Evolutionary conservation across 2,797 vertebrate genomes (phyloP), one percentile per base, ranked within the genome.

Genomic region (Enteromius trimaculatus): DNA sequence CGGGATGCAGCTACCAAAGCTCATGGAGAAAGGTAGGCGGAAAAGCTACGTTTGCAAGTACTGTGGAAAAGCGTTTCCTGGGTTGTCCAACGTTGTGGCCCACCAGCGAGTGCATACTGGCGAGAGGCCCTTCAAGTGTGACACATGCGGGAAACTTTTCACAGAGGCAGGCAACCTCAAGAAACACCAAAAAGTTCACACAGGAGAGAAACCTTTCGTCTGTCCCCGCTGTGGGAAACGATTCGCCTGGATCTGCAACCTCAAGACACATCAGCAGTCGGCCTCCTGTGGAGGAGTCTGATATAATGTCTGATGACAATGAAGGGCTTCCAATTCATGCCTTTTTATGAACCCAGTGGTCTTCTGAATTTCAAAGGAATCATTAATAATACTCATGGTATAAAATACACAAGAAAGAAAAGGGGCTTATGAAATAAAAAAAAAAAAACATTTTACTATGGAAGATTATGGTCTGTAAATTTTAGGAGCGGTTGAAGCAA

Each of bases 211-310:
- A 76, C 94, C 94, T 4, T 95, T 90, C 80, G 82, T 86, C 49
- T 95, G 94, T 51, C 79, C 86, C 16, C 89, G 91, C 29, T 95
- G 94, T 39, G 94, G 94, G 13, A 95, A 93, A 82, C 89, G 81
- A 3, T 95, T 95, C 1, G 93, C 93, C 70, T 94, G 93, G 94
- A 94, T 94, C 85, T 94, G 93, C 87, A 94, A 95, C 87, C 90
- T 95, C 23, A 91, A 92, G 86, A 93, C 93, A 0, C 94, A 95
- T 86, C 92, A 94, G 81, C 93, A 94, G 79, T 93, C 93, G 0
- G 88, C 90, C 14, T 88, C 90, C 79, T 94, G 93, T 1, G 90
- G 87, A 8, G 71, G 66, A 0, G 83, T 87, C 23, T 80, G 71
- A 71, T 68, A 16, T 58, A 11, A 21, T 1, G 11, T 29, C 34